Conservation (phyloP, 2,888 invertebrate genomes). For the Timema cristinae region DNA sequence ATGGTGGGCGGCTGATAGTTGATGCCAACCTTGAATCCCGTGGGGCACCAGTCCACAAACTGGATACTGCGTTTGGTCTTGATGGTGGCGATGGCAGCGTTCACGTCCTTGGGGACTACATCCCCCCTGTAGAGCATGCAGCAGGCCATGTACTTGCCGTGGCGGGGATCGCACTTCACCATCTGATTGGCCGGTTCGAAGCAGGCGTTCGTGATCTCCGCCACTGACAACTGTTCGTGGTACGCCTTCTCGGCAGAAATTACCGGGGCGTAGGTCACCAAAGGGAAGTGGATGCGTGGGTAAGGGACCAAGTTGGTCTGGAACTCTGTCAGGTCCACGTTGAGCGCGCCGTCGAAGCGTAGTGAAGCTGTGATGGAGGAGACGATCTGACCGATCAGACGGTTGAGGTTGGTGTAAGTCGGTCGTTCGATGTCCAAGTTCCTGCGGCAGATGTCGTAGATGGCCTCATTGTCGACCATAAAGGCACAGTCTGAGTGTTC, state of each 20-base stretch:
- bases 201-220: conserved; percentile 92
- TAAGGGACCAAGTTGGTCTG: conserved; percentile 60
- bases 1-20: conserved; percentile 76
- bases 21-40: conserved; percentile 56
- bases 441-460: conserved; percentile 55
- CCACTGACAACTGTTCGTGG: conserved; percentile 87
- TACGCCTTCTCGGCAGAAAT: conserved; percentile 88
- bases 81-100: conserved; percentile 34
- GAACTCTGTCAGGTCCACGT: conserved; percentile 60
- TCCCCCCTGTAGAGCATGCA: conserved; percentile 67
- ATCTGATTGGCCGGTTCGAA: conserved; percentile 97
- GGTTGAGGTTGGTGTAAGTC: conserved; percentile 58
- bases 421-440: conserved; percentile 57
- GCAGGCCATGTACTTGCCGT: conserved; percentile 93
- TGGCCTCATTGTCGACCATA: conserved; percentile 52
- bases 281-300: conserved; percentile 60
- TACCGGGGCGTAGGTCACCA: conserved; percentile 50
- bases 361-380: conserved; percentile 56
- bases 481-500: conserved; percentile 64
- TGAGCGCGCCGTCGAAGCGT: conserved; percentile 58
- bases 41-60: conserved; percentile 54
- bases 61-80: conserved; percentile 41
- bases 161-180: conserved; percentile 90
- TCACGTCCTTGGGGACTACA: conserved; percentile 46
- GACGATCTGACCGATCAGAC: conserved; percentile 59